A percentile compares a stretch with the other conserved stretches of the same genome.
Evolutionary conservation across 2,888 invertebrate species (phyloP).

Genomic region (Eubasilissa splendida): DNA sequence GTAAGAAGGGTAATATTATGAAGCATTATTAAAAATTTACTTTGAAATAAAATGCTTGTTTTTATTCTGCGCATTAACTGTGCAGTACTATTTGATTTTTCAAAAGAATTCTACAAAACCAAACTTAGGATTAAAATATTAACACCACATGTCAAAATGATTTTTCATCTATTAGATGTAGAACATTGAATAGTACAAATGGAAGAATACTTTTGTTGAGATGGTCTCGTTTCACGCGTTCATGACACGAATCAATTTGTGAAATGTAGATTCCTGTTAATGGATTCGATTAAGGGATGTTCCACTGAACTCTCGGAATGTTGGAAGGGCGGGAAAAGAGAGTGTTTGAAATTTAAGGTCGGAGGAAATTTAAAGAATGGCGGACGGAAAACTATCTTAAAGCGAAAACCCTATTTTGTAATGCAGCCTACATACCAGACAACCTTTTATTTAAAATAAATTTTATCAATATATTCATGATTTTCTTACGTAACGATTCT

Average conservation of each 20-base stretch:
- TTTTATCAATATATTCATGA: too few relatives aligned
- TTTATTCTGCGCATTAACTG: too few relatives aligned
- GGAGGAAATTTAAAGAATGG: neutral
- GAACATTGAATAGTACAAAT: neutral
- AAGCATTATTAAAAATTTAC: too few relatives aligned
- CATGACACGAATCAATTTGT: neutral
- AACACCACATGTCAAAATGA: neutral
- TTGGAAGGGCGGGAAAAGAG: slow-evolving; percentile 32
- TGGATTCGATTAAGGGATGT: slow-evolving; percentile 38
- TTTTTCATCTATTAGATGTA: neutral
- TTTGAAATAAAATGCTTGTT: too few relatives aligned
- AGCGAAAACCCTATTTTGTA: too few relatives aligned
- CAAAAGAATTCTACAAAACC: neutral
- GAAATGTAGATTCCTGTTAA: neutral
- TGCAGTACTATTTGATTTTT: too few relatives aligned
- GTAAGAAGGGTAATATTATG: too few relatives aligned
- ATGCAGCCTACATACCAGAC: neutral
- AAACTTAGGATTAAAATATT: neutral
- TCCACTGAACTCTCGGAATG: slow-evolving; percentile 33
- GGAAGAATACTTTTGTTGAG: neutral
- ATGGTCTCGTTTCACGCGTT: neutral
- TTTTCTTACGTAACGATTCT: too few relatives aligned
- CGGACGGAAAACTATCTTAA: too few relatives aligned
- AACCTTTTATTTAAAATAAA: neutral
- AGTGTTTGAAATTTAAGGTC: slow-evolving; percentile 9